phyloP scores from a whole-genome alignment of 2,797 vertebrate species.

The Rousettus madagascariensis region DNA sequence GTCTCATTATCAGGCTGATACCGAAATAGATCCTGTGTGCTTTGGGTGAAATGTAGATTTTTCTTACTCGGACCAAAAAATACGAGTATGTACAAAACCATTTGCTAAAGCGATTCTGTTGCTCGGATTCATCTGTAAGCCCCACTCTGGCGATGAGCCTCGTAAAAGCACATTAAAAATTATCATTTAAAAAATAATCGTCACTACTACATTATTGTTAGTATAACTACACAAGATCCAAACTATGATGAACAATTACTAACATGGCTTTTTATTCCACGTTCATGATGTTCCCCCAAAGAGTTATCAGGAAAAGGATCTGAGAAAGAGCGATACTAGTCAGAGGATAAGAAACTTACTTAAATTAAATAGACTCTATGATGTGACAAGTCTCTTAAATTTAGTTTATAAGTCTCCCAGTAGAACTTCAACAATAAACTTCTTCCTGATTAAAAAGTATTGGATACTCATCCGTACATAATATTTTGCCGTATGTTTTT shows the following conservation, averaged over 20 bases:
- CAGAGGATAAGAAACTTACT: not conserved
- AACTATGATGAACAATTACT: not conserved
- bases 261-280: not conserved
- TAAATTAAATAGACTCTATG: not conserved
- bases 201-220: not conserved
- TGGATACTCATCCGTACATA: not conserved
- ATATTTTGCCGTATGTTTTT: not conserved
- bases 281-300: not conserved
- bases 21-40: slow-evolving; percentile 74
- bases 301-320: not conserved
- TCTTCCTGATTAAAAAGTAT: not conserved
- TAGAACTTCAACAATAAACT: not conserved
- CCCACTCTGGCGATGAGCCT: not conserved
- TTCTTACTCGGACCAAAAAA: slow-evolving; percentile 52
- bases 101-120: not conserved
- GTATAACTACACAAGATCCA: not conserved
- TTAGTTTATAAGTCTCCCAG: not conserved
- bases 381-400: not conserved
- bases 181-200: not conserved
- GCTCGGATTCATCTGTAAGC: not conserved
- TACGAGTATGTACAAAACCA: slow-evolving; percentile 40
- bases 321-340: not conserved
- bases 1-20: slow-evolving; percentile 80
- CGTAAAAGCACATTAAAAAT: slow-evolving; percentile 25
- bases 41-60: slow-evolving; percentile 70